Base-by-base conservation (phyloP, 2,888 invertebrate species). In the Axea sp. region DNA sequence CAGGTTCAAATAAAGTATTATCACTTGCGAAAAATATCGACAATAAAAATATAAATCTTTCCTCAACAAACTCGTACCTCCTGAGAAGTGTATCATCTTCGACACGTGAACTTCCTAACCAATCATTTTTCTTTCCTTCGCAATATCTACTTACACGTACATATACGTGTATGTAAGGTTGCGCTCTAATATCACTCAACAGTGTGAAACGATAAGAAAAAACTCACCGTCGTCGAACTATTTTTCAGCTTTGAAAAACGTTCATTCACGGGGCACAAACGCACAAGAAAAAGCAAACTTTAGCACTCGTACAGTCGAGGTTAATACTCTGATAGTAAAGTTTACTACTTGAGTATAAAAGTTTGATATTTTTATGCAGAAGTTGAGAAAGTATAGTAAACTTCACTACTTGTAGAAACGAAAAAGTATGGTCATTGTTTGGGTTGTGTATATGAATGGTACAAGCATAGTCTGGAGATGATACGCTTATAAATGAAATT, bases 311-410 rank as follows among this genome's bases (percentile, higher is more conserved):
- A 11, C 22, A 41, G 55, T 30, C 17, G 22, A 9, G 41, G 41
- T 55, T 55, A 55, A 55, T 55, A 55, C 55, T 55, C 55, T 41
- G 57, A 57, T 57, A 57, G 57, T 57, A 43, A 57, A 57, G 57
- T 57, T 57, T 57, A 57, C 33, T 43, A 57, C 43, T 57, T 26
- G 43, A 57, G 43, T 33, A 24, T 57, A 31, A 33, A 57, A 57
- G 33, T 57, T 57, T 57, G 57, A 43, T 57, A 57, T 57, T 57
- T 57, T 57, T 33, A 57, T 57, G 26, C 43, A 22, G 11, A 41
- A 57, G 55, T 57, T 57, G 22, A 22, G 41, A 41, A 57, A 57
- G 41, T 41, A 31, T 41, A 41, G 55, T 41, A 22, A 41, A 57
- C 41, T 57, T 57, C 22, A 31, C 30, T 55, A 41, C 41, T 30